Evolutionary conservation across 2,888 invertebrate species (phyloP), one percentile per base, ranked within the genome.

Genomic region (Agrypnus murinus): DNA sequence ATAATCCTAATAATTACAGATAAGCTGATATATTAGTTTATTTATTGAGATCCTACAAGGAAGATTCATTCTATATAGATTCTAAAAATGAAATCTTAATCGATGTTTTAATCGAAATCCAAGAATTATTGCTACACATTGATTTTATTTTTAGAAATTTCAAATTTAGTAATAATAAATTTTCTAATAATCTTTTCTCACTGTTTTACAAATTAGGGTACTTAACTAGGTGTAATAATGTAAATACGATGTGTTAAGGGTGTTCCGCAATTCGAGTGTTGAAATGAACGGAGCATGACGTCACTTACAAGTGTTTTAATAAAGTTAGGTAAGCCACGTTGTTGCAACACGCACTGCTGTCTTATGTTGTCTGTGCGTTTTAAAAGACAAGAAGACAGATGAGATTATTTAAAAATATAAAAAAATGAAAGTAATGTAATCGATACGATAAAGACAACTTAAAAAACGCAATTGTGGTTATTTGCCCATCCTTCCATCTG

Each of bases 241-340:
- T 58, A 64, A 40, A 32, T 58, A 60, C 59, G 57, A 65, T 69
- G 50, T 64, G 50, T 59, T 15, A 68, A 70, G 55, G 64, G 65
- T 19, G 65, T 70, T 70, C 70, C 65, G 70, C 60, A 70, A 70
- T 36, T 70, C n/a, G 60, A 40, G 58, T 72, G 64, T 68, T 55
- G 71, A 65, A 72, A 72, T 46, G 34, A 64, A 31, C 14, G 15
- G 46, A 25, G 34, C 43, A 32, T 65, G 68, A 72, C 68, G 64
- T 72, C 71, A 68, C 48, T 62, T 14, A 50, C 57, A 60, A 62
- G 43, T 65, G 60, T 72, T 71, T 72, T 69, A 69, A 64, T 45
- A 68, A 65, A 36, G 65, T 72, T 72, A 53, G 50, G 65, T 45
- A 72, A 72, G 64, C 40, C 4, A 12, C 48, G 50, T 66, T 34